These are phyloP conservation scores for Bubalus kerabau DNA, from an alignment of 2,113 vertebrate species.

Conservation along the genomic window DNA sequence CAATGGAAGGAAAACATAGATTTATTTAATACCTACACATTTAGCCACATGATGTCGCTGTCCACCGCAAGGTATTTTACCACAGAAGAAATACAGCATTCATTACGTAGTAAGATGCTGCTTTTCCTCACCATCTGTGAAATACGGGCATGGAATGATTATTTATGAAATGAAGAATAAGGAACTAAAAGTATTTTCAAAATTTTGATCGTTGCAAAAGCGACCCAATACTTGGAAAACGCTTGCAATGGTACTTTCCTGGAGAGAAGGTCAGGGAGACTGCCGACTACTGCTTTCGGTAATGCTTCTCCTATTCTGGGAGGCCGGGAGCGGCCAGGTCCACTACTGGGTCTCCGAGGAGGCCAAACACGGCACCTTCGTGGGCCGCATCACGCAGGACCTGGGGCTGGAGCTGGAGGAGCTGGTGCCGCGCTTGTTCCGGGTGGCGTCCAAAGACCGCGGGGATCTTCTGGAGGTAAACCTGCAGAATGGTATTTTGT, in stretches of 20 bases:
- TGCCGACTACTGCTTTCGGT: constrained; percentile 20
- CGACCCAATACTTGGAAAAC: neutral
- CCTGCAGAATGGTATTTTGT: neutral
- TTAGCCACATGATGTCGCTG: constrained; percentile 71
- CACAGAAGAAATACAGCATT: neutral
- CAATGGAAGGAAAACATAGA: neutral
- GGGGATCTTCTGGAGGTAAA: neutral
- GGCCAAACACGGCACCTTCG: constrained; percentile 72
- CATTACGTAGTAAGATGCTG: neutral
- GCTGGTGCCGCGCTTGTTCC: neutral
- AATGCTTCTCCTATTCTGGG: constrained; percentile 5
- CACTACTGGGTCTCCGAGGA: constrained; percentile 79
- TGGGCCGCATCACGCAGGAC: constrained; percentile 82
- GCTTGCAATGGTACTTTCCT: constrained; percentile 40
- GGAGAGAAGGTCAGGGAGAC: neutral
- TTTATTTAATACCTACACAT: constrained; percentile 34
- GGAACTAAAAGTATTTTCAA: neutral
- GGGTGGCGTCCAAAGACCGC: neutral
- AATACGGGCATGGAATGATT: neutral
- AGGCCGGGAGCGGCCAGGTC: constrained; percentile 53
- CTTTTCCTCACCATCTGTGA: neutral
- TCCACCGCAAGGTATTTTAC: constrained; percentile 37
- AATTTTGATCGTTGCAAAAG: neutral
- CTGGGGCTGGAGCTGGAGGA: neutral
- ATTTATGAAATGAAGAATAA: constrained; percentile 19